These are phyloP conservation scores for Cancer borealis DNA, from an alignment of 2,888 invertebrate species.

Conservation along the genomic window DNA sequence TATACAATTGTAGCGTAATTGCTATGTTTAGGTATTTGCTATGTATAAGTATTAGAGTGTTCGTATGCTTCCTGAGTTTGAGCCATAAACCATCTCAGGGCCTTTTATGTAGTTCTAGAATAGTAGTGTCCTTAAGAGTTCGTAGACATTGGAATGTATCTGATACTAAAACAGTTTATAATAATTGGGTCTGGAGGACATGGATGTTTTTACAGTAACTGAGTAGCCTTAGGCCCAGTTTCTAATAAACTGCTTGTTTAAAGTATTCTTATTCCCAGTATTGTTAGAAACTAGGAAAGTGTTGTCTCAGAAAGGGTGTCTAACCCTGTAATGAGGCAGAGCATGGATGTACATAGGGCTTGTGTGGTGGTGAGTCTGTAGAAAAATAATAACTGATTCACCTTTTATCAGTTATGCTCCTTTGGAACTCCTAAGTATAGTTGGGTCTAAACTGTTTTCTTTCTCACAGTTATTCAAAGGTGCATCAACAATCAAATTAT, in stretches of 20 bases:
- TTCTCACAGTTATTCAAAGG: slow-evolving; percentile 54
- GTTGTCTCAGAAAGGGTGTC: slow-evolving; percentile 69
- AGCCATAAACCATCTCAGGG: slow-evolving; percentile 72
- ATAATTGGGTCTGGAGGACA: slow-evolving; percentile 66
- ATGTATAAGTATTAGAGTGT: slow-evolving; percentile 71
- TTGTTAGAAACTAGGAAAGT: slow-evolving; percentile 25
- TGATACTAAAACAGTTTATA: slow-evolving; percentile 65
- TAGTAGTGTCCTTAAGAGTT: slow-evolving; percentile 66
- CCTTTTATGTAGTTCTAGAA: slow-evolving; percentile 74
- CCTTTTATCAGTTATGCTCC: slow-evolving; percentile 69
- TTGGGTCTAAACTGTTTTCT: slow-evolving; percentile 50
- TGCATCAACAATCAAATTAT: slow-evolving; percentile 14
- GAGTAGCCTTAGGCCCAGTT: slow-evolving; percentile 70
- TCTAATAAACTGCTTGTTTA: slow-evolving; percentile 65
- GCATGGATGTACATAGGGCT: slow-evolving; percentile 74
- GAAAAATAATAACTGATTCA: slow-evolving; percentile 62
- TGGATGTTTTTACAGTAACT: slow-evolving; percentile 62
- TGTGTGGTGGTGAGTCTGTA: slow-evolving; percentile 71
- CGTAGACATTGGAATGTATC: slow-evolving; percentile 71
- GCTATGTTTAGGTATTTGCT: slow-evolving; percentile 71
- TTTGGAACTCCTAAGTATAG: slow-evolving; percentile 74
- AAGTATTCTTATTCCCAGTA: slow-evolving; percentile 51
- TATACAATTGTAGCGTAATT: slow-evolving; percentile 73
- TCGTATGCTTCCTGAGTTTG: slow-evolving; percentile 71
- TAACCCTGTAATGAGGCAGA: slow-evolving; percentile 62